These are phyloP conservation scores for Myotis vivesi DNA, from an alignment of 2,797 vertebrate genomes.

Conservation along the genomic window DNA sequence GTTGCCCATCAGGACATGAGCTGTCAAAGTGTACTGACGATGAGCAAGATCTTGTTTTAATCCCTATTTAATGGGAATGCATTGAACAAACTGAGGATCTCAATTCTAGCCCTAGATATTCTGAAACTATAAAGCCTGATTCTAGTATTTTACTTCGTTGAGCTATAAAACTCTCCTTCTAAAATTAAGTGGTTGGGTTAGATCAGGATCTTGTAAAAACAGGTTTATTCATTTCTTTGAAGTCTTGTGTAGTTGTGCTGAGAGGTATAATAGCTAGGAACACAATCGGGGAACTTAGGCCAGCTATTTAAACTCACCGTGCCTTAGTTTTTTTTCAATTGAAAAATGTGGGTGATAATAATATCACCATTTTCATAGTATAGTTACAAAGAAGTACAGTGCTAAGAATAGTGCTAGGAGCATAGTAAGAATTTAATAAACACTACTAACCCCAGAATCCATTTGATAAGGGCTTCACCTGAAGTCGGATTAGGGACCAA, in stretches of 20 bases:
- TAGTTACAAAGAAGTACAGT: background rate
- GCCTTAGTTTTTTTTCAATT: background rate
- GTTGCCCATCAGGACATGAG: background rate
- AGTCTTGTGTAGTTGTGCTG: background rate
- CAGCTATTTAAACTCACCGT: background rate
- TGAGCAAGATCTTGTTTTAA: background rate
- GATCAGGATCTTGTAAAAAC: background rate
- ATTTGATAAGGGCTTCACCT: background rate
- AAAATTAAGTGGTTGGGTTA: background rate
- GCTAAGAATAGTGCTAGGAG: background rate
- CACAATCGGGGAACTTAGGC: background rate
- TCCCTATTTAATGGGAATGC: background rate
- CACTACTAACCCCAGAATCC: background rate
- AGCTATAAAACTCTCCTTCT: background rate
- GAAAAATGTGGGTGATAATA: background rate
- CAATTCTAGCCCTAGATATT: background rate
- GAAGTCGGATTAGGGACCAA: background rate
- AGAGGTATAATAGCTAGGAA: background rate
- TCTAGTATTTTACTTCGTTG: background rate
- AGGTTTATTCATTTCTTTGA: background rate
- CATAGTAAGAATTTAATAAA: background rate
- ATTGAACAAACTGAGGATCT: background rate
- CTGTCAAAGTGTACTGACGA: background rate
- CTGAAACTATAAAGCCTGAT: background rate
- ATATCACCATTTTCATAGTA: background rate